Base-by-base conservation (phyloP, 53 echinoderm and acorn worm species). In the Arbacia lixula region DNA sequence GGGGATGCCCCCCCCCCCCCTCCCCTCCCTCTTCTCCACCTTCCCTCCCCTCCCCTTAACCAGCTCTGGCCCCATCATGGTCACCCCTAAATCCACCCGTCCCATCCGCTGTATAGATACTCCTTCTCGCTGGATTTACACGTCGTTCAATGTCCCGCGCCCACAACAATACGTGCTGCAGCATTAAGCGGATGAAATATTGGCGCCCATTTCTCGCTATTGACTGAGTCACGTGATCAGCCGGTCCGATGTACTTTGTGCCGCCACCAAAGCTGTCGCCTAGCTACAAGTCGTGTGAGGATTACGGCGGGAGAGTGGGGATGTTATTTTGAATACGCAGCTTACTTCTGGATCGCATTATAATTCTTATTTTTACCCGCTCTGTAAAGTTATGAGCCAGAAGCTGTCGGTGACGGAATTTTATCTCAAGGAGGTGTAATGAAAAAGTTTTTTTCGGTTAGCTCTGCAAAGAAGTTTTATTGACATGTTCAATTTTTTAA, bases 111-210 rank as follows among this genome's bases (percentile, higher is more conserved):
- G 21, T 20, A 66, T 38, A 33, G 37, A 66, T 36, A 66, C 38
- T 38, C 14, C 17, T 32, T 32, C 63, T 62, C 34, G 31, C 63
- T 36, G 36, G 66, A 38, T 66, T 66, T 66, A 66, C 66, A 66
- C 5, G 66, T 20, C 66, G 66, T 66, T 66, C 66, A 36, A 36
- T 66, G 38, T 66, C 66, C 34, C 66, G 37, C 36, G 66, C 66
- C 66, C 66, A 66, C 66, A 66, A 66, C 66, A 66, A 66, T 66
- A 37, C 66, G 66, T 66, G 66, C 66, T 66, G 36, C 2, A 21
- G 66, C 66, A 66, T 66, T 66, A 66, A 66, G 66, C 21, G 66
- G 66, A 66, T 66, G 66, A 66, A 66, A 37, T 66, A 66, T 66
- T 66, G 66, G 66, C 66, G 66, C 37, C 66, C 66, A 66, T 66